Percentiles rank a stretch among this genome's conserved stretches.
Evolutionary conservation across 2,888 invertebrate genomes (phyloP).

Genomic region (Phaonia tiefii): DNA sequence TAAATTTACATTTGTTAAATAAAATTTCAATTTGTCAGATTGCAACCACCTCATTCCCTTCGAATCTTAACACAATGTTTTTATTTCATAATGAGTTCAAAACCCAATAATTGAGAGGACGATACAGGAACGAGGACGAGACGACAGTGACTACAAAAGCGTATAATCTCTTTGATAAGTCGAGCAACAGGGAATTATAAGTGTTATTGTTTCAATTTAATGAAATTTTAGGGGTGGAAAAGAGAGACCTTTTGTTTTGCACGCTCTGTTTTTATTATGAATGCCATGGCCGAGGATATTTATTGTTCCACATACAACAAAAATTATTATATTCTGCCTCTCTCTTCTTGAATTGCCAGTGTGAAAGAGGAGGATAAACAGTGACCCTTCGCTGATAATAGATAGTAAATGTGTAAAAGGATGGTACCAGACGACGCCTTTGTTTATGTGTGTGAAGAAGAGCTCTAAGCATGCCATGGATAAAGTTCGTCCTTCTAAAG

Average conservation of each 20-base stretch:
- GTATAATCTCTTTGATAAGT: conserved; percentile 36
- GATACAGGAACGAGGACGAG: not conserved
- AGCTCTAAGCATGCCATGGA: too few species aligned
- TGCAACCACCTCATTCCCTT: not conserved
- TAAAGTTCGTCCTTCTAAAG: too few species aligned
- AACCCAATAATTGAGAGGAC: not conserved
- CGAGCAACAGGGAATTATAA: conserved; percentile 31
- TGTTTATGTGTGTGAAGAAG: not conserved
- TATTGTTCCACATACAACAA: too few species aligned
- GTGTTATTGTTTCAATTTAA: conserved; percentile 35
- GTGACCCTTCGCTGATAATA: not conserved
- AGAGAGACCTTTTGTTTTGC: not conserved
- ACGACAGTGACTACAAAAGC: not conserved
- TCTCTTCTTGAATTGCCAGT: not conserved
- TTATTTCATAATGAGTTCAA: not conserved
- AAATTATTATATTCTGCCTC: not conserved
- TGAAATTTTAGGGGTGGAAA: conserved; percentile 29
- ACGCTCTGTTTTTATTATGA: not conserved
- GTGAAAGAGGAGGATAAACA: not conserved
- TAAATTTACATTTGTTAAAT: conserved; percentile 30
- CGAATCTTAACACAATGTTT: not conserved
- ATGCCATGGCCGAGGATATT: too few species aligned
- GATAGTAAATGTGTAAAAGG: not conserved
- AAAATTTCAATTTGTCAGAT: conserved; percentile 36
- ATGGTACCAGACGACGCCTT: not conserved